Conservation (phyloP, 1,140 invertebrate species). For the Brachionus angularis region DNA sequence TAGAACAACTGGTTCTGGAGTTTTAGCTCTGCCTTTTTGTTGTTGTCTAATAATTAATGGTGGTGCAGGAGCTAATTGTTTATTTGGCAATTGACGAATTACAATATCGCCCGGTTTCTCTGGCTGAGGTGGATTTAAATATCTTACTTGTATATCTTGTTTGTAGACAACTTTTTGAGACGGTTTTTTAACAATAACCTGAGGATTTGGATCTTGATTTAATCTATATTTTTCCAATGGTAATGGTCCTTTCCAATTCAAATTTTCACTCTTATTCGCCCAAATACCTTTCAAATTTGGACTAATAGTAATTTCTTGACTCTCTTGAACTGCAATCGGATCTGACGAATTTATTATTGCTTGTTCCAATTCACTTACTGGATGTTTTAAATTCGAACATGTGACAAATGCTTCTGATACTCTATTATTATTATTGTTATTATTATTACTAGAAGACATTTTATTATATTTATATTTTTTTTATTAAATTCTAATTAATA, state of each 20-base stretch:
- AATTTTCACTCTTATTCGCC: conserved; percentile 1
- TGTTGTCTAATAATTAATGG: conserved; percentile 19
- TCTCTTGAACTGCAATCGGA: conserved; percentile 1
- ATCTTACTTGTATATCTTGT: conserved; percentile 37
- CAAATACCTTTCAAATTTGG: background rate
- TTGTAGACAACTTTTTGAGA: conserved; percentile 1
- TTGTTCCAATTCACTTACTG: conserved; percentile 28
- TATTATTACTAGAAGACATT: too few relatives aligned
- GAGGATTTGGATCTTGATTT: conserved; percentile 28
- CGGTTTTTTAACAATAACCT: conserved; percentile 26
- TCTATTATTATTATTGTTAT: too few relatives aligned
- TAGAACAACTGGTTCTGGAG: conserved; percentile 13
- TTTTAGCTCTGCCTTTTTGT: background rate
- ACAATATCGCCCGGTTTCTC: conserved; percentile 22
- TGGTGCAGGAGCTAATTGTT: background rate
- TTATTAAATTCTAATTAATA: too few relatives aligned
- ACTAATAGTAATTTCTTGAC: conserved; percentile 3
- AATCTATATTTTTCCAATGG: conserved; percentile 29
- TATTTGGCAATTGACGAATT: conserved; percentile 12
- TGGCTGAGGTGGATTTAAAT: conserved; percentile 7
- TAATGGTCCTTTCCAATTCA: conserved; percentile 21
- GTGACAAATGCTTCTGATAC: too few relatives aligned
- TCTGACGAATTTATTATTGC: conserved; percentile 1
- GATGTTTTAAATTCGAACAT: too few relatives aligned
- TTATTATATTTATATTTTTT: too few relatives aligned